Evolutionary conservation across 64 coral and sea anemone species (phyloP), one percentile per base, ranked within the genome.

Genomic region (Trachythela sp.): DNA sequence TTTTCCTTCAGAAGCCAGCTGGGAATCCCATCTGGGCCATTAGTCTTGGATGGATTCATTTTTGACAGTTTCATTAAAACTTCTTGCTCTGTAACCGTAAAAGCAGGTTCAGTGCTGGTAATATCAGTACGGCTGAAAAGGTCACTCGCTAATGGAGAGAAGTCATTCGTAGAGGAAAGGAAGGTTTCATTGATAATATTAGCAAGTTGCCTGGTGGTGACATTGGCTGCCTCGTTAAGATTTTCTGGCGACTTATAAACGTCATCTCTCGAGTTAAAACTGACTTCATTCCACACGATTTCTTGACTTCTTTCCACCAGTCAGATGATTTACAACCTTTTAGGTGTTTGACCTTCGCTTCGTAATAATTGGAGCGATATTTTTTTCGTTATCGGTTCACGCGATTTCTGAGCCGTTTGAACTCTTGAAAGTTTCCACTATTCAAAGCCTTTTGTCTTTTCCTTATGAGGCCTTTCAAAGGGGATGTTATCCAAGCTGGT

Each of bases 151-250:
- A 90, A 54, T 9, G 88, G 88, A 35, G 88, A 1, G 77, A 90
- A 90, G 29, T 36, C 76, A 83, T 22, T 48, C 88, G 84, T 90
- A 52, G 77, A 39, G 36, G 45, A 90, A 39, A 84, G 37, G 84
- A 54, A 84, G 88, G 85, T 48, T 34, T 90, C 76, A 84, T 90
- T 90, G 29, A 90, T 59, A 48, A 84, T 54, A 90, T 90, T 90
- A 39, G 88, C 88, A 30, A 90, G 48, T 59, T 87, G 48, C 26
- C 45, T 85, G 37, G 37, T 85, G 41, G 84, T 85, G 84, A 85
- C 84, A 85, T 85, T 85, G 42, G 84, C 42, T 85, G 84, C 84
- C 42, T 85, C 84, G 37, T 85, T 85, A 85, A 85, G n/a, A n/a
- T n/a, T n/a, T n/a, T n/a, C n/a, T n/a, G n/a, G 84, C 84, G 84